phyloP scores from a whole-genome alignment of 2,888 invertebrate species.

The Temnothorax rugatulus region DNA sequence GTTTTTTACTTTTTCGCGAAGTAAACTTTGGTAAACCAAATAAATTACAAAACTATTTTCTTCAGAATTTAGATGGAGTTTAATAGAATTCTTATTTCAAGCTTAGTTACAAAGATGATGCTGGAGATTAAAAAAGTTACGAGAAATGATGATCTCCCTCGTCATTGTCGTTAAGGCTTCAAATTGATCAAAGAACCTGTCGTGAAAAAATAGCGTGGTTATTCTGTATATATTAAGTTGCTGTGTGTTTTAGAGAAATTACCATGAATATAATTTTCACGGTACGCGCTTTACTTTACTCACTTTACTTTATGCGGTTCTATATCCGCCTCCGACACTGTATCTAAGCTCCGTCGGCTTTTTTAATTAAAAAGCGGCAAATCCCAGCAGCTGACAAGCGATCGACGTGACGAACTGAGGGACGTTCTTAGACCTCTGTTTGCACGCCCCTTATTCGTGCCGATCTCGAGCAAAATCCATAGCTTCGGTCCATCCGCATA shows the following conservation, averaged over 20 bases:
- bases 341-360: conserved; percentile 40
- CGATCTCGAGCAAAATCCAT: conserved; percentile 73
- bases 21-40: neutral
- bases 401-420: conserved; percentile 63
- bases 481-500: conserved; percentile 68
- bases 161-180: neutral
- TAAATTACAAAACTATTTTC: neutral
- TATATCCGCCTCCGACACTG: neutral
- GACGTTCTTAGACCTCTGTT: conserved; percentile 70
- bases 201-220: neutral
- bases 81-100: neutral
- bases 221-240: neutral
- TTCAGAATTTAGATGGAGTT: neutral
- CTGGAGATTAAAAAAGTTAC: too few species aligned
- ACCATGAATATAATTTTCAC: conserved; percentile 9
- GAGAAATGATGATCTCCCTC: neutral
- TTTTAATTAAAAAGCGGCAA: conserved; percentile 74
- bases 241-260: conserved; percentile 8
- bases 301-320: neutral
- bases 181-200: conserved; percentile 12
- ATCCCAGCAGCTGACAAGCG: conserved; percentile 55
- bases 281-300: neutral
- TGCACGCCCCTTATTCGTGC: conserved; percentile 72
- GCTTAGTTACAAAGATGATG: neutral
- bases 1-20: neutral